Percentiles rank a stretch among this genome's conserved stretches.
phyloP scores from a whole-genome alignment of 2,113 vertebrate genomes.

The Carettochelys insculpta region DNA sequence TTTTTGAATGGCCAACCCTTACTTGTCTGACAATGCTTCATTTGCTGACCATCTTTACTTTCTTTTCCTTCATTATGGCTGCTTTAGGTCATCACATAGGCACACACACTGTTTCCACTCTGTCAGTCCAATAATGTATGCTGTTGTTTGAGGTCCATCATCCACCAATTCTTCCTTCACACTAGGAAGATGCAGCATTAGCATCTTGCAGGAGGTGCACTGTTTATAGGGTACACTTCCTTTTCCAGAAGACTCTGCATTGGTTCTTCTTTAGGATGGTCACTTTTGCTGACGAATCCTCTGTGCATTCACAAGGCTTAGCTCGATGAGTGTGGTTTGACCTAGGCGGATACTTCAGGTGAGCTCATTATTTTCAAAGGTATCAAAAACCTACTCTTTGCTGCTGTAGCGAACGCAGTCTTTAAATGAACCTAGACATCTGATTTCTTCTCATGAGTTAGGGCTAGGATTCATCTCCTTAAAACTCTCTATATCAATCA shows the following conservation, averaged over 20 bases:
- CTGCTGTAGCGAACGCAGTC: neutral
- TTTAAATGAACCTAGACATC: neutral
- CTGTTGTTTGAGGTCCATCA: neutral
- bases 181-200: neutral
- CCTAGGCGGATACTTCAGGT: neutral
- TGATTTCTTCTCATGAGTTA: no score
- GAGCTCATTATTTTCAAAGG: slow-evolving; percentile 3
- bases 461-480: neutral
- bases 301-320: neutral
- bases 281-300: neutral
- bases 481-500: neutral
- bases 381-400: neutral
- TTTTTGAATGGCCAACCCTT: neutral
- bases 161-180: rapidly evolving
- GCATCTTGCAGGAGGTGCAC: neutral
- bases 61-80: neutral
- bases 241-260: neutral
- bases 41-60: neutral
- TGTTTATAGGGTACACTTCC: neutral
- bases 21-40: neutral
- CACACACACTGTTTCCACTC: neutral
- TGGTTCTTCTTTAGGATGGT: neutral
- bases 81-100: neutral
- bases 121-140: neutral
- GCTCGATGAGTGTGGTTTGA: neutral